These are phyloP conservation scores for Ormyrus pomaceus DNA, from an alignment of 2,888 invertebrate genomes.

Conservation along the genomic window DNA sequence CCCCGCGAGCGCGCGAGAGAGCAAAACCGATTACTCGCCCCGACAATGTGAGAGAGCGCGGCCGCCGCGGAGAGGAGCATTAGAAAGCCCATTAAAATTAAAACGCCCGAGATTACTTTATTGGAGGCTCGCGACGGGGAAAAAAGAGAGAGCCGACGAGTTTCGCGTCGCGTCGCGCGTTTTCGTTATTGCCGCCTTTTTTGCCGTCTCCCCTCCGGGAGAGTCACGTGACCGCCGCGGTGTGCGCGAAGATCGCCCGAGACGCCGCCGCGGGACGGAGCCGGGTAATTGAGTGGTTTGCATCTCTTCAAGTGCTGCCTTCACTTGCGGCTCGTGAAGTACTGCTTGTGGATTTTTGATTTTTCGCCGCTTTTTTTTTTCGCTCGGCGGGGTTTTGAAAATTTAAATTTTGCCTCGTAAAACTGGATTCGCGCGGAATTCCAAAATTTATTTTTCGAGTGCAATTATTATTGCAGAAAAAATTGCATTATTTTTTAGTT, in stretches of 20 bases:
- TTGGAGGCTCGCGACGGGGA: background rate
- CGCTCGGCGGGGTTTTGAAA: no score
- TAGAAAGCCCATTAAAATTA: no score
- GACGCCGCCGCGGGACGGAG: constrained; percentile 62
- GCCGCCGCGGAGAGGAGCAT: background rate
- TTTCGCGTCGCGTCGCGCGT: background rate
- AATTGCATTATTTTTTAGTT: no score
- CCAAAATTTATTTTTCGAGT: no score
- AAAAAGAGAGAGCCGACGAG: background rate
- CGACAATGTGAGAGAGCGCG: background rate
- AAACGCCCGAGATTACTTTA: constrained; percentile 4
- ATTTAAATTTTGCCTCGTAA: no score
- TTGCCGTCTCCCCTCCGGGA: background rate
- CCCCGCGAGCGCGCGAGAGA: background rate
- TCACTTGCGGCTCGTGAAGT: no score
- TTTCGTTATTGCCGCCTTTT: background rate
- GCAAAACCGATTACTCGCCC: constrained; percentile 6
- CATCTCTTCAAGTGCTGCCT: constrained; percentile 60
- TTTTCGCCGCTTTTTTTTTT: background rate
- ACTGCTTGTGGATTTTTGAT: background rate
- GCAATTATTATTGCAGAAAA: no score
- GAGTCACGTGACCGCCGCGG: background rate
- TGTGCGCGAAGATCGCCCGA: constrained; percentile 53
- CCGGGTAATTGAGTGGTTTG: constrained; percentile 73
- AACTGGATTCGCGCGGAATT: no score